A percentile compares a stretch with the other conserved stretches of the same genome.
Evolutionary conservation across 1,140 invertebrate genomes (phyloP).

Genomic region (Helicoverpa zea): DNA sequence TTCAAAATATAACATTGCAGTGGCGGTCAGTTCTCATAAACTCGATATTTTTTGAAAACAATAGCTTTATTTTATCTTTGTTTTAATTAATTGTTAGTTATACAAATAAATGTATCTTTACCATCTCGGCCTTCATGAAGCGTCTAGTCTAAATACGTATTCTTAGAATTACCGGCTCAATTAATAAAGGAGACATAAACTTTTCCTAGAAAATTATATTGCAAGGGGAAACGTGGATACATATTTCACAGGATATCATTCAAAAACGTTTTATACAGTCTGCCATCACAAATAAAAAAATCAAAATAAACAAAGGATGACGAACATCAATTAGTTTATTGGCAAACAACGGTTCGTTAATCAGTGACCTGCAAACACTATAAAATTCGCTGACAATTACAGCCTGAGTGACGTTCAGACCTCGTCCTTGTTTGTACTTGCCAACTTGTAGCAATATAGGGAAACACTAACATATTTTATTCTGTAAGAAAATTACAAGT

Average conservation of each 20-base stretch:
- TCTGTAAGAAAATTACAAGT: no score
- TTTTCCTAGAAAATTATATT: background rate
- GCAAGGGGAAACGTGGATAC: background rate
- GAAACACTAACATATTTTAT: background rate
- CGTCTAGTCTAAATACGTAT: background rate
- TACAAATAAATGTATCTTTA: background rate
- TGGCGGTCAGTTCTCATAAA: constrained; percentile 14
- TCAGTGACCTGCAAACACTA: constrained; percentile 3
- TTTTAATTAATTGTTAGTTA: constrained; percentile 3
- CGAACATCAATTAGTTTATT: background rate
- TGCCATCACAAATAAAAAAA: no score
- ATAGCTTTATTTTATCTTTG: background rate
- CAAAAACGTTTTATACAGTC: background rate
- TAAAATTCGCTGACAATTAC: background rate
- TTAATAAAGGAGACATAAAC: background rate
- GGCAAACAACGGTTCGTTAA: background rate
- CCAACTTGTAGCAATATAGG: background rate
- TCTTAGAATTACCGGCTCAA: background rate
- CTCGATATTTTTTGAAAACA: background rate
- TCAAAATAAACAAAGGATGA: background rate
- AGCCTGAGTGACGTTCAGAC: background rate
- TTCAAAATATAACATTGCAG: constrained; percentile 26
- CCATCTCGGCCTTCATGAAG: background rate
- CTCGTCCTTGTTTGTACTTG: background rate
- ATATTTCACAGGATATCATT: background rate